phyloP scores from a whole-genome alignment of 2,888 invertebrate species.

The Tholera decimalis region DNA sequence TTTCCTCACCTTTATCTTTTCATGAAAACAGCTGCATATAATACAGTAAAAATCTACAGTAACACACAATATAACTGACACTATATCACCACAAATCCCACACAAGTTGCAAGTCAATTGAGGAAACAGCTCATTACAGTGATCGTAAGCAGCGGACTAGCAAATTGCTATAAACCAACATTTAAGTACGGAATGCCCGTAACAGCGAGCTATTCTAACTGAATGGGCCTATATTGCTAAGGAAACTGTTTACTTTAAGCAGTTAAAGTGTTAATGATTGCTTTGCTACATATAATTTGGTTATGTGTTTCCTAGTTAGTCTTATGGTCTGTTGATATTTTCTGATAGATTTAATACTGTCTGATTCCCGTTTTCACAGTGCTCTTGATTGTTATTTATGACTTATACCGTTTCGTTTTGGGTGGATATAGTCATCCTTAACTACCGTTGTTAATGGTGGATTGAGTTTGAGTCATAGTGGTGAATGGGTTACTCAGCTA shows the following conservation, averaged over 20 bases:
- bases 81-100: slow-evolving; percentile 42
- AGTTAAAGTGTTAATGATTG: slow-evolving; percentile 28
- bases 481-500: too few species aligned
- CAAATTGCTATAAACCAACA: slow-evolving; percentile 60
- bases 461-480: too few species aligned
- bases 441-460: background rate
- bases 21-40: background rate
- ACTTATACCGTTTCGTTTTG: background rate
- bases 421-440: background rate
- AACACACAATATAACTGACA: slow-evolving; percentile 3
- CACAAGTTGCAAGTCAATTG: slow-evolving; percentile 58
- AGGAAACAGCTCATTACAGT: slow-evolving; percentile 63
- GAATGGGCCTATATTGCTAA: slow-evolving; percentile 29
- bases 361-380: background rate
- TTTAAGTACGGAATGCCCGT: slow-evolving; percentile 49
- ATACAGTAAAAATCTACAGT: slow-evolving; percentile 1
- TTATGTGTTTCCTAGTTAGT: slow-evolving; percentile 7
- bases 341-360: slow-evolving; percentile 2
- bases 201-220: slow-evolving; percentile 32
- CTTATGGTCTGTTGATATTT: background rate
- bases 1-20: too few species aligned
- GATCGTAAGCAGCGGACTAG: slow-evolving; percentile 61
- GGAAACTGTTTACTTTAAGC: slow-evolving; percentile 43
- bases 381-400: background rate
- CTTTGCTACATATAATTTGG: slow-evolving; percentile 29